Percentiles rank a stretch among this genome's conserved stretches.
phyloP scores from a whole-genome alignment of 2,113 vertebrate species.

The Ceyx margarethae region DNA sequence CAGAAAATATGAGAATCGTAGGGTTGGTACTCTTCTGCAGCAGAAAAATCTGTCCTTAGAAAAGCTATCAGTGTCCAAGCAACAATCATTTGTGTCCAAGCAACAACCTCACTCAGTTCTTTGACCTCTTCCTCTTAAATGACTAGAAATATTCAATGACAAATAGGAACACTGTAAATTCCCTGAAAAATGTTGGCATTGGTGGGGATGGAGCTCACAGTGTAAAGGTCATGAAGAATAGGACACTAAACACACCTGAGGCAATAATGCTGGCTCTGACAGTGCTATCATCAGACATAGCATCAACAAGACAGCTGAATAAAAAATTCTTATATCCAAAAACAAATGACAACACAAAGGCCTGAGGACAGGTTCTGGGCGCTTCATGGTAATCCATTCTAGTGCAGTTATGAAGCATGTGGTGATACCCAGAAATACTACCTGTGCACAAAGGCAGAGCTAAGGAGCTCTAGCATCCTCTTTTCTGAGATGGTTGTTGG shows the following conservation, averaged over 20 bases:
- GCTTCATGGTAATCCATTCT: background rate
- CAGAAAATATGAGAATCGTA: background rate
- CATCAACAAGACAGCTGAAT: background rate
- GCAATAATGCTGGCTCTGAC: background rate
- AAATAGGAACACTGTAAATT: background rate
- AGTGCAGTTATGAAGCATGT: background rate
- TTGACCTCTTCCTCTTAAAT: background rate
- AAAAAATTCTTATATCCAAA: background rate
- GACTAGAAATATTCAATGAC: constrained; percentile 1
- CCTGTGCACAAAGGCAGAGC: background rate
- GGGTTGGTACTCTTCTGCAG: background rate
- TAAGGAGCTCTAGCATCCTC: background rate
- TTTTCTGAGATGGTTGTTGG: background rate
- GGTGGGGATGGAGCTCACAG: background rate
- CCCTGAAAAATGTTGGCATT: background rate
- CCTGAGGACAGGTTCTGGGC: background rate
- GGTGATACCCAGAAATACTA: background rate
- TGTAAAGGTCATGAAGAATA: background rate
- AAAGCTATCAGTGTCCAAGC: background rate
- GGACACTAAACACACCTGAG: background rate
- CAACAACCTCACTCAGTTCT: background rate
- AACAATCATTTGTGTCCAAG: constrained; percentile 13
- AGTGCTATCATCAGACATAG: background rate
- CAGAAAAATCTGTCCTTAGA: background rate
- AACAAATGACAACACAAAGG: background rate